phyloP scores from a whole-genome alignment of 1,140 invertebrate genomes.

The Eciton burchellii region DNA sequence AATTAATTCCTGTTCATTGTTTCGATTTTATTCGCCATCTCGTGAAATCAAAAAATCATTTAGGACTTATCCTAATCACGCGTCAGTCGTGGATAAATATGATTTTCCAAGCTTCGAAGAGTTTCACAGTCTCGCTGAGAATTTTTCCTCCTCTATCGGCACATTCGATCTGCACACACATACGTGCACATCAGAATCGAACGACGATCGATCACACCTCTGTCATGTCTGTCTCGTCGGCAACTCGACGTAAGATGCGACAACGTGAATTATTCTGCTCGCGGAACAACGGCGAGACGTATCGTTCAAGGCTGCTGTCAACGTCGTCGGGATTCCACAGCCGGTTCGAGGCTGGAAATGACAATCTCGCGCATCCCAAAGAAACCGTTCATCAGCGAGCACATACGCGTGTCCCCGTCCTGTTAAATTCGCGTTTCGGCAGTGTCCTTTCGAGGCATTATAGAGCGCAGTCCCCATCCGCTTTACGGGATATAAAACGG shows the following conservation, averaged over 20 bases:
- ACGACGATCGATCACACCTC: constrained; percentile 60
- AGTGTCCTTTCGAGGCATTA: not conserved
- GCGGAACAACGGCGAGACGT: constrained; percentile 33
- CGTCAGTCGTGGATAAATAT: not conserved
- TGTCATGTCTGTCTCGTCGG: constrained; percentile 6
- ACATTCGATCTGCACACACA: not conserved
- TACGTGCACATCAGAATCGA: not conserved
- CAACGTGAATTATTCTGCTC: constrained; percentile 69
- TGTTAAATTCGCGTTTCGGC: not conserved
- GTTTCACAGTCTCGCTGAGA: not conserved
- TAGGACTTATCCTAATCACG: not conserved
- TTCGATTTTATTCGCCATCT: not conserved
- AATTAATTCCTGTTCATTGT: constrained; percentile 16
- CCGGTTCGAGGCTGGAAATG: not conserved
- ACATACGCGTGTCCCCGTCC: not conserved
- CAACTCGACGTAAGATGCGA: constrained; percentile 60
- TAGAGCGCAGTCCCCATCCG: not conserved
- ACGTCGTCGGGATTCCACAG: constrained; percentile 64
- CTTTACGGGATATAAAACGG: constrained; percentile 2
- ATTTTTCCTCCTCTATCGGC: not conserved
- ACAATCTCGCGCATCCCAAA: constrained; percentile 12
- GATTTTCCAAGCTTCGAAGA: not conserved
- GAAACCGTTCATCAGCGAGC: not conserved
- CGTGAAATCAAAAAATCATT: not conserved
- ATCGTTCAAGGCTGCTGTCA: constrained; percentile 67